These are phyloP conservation scores for Danio rerio DNA, from an alignment of 2,113 vertebrate species.

Conservation along the genomic window DNA sequence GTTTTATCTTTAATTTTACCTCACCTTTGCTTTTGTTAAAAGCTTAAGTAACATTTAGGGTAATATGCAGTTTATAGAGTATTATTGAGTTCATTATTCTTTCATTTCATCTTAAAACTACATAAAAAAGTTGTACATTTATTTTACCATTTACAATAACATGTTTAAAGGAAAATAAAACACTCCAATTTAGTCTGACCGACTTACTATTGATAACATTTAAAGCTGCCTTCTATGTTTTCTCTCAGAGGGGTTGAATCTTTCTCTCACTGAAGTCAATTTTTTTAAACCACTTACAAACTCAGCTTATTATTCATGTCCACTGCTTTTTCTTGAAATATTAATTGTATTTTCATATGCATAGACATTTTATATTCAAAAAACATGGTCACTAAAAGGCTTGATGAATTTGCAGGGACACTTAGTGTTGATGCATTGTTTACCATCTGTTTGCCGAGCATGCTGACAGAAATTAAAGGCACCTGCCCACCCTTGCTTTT, in stretches of 20 bases:
- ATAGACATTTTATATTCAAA: background rate
- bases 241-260: background rate
- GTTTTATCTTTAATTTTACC: too few relatives aligned
- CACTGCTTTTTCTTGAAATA: background rate
- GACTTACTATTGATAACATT: background rate
- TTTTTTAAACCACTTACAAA: background rate
- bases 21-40: too few relatives aligned
- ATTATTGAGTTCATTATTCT: too few relatives aligned
- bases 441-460: conserved; percentile 45
- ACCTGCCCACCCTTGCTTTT: conserved; percentile 21
- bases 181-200: background rate
- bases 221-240: background rate
- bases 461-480: conserved; percentile 27
- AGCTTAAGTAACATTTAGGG: too few relatives aligned
- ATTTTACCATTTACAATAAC: too few relatives aligned
- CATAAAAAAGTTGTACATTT: too few relatives aligned
- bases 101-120: too few relatives aligned
- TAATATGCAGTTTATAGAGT: too few relatives aligned
- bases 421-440: conserved; percentile 39
- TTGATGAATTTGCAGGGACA: background rate
- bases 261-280: background rate
- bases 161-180: too few relatives aligned
- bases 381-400: background rate
- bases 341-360: background rate
- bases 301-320: background rate